Evolutionary conservation across 2,797 vertebrate genomes (phyloP), one percentile per base, ranked within the genome.

Genomic region (Huso huso): DNA sequence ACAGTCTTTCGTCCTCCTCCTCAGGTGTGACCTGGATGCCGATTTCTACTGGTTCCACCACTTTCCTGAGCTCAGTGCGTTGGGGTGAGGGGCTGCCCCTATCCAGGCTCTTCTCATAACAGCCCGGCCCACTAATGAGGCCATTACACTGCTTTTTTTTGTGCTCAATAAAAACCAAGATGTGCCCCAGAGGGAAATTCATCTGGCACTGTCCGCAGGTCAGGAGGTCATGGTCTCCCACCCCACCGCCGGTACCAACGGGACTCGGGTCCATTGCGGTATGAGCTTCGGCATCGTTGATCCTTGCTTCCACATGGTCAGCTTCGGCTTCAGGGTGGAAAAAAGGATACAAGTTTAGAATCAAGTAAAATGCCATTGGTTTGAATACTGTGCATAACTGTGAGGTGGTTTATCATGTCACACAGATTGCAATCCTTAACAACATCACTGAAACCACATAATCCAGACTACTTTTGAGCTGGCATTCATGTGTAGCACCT

Each of bases 111-210:
- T 96, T 97, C 84, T 94, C 91, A 69, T 94, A 98, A 87, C 93
- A 91, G 76, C 82, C 76, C 0, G 75, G 75, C 4, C 78, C 66
- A 48, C 82, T 80, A 61, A 87, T 76, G 69, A 85, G 74, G 57
- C 93, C 90, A 10, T 92, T 90, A 79, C 96, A 99, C 79, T 94
- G 89, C 48, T 94, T 93, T 70, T 90, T 91, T 90, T 99, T 98
- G 95, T 98, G 96, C 91, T 98, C 95, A 80, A 99, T 99, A 88
- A 99, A 99, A 84, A 96, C 90, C 84, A 99, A 88, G 89, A 99
- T 99, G 81, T 99, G 95, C 68, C 94, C 94, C 82, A 98, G 89
- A 1, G 96, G 95, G 88, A 99, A 99, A 88, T 98, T 96, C 86
- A 95, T 96, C 88, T 99, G 96, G 87, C 96, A 99, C 86, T 97